These are phyloP conservation scores for Callaeas wilsoni DNA, from an alignment of 2,113 vertebrate species.

Conservation along the genomic window DNA sequence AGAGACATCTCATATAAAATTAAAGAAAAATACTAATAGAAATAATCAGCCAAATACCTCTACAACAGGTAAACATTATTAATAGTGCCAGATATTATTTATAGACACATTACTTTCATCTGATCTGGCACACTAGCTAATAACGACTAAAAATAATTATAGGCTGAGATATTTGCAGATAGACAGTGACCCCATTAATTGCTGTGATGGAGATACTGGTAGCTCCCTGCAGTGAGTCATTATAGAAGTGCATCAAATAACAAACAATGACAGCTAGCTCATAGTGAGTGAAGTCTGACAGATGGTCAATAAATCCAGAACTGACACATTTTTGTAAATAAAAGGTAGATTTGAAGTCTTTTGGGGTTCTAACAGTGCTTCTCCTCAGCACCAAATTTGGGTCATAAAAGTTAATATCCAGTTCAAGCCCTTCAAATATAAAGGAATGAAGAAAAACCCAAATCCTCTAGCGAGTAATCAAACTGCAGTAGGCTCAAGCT, in stretches of 20 bases:
- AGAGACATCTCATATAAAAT: background rate
- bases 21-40: background rate
- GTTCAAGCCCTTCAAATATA: conserved; percentile 39
- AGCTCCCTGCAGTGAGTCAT: conserved; percentile 68
- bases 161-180: background rate
- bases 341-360: conserved; percentile 61
- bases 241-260: conserved; percentile 67
- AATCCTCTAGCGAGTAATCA: background rate
- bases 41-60: background rate
- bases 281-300: conserved; percentile 69
- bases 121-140: background rate
- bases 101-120: background rate
- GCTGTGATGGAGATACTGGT: conserved; percentile 56
- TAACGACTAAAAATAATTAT: conserved; percentile 33
- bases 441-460: background rate
- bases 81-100: background rate
- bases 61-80: background rate
- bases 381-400: conserved; percentile 8
- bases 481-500: background rate
- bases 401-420: conserved; percentile 54
- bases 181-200: conserved; percentile 73
- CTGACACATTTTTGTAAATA: conserved; percentile 61
- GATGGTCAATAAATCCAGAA: conserved; percentile 74
- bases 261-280: conserved; percentile 70
- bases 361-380: background rate